phyloP scores from a whole-genome alignment of 2,113 vertebrate species.

The Lophura nycthemera region DNA sequence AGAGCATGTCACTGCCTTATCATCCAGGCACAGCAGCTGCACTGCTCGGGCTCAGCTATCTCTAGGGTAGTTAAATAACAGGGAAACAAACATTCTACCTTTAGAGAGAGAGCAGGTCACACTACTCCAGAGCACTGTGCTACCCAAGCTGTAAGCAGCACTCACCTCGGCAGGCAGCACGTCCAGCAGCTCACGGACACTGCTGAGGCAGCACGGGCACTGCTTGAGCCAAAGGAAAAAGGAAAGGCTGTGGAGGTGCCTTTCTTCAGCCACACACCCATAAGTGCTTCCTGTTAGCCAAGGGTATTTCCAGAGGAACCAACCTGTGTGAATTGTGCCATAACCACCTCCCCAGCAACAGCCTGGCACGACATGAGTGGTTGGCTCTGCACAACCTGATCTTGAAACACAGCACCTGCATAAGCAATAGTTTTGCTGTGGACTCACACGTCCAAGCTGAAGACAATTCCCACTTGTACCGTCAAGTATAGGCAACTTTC shows the following conservation, averaged over 20 bases:
- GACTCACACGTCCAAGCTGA: neutral
- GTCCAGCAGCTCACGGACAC: neutral
- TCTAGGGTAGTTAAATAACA: neutral
- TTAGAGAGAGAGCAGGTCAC: neutral
- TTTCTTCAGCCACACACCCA: neutral
- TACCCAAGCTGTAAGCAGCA: neutral
- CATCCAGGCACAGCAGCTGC: neutral
- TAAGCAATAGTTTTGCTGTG: neutral
- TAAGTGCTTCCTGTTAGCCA: neutral
- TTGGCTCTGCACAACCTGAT: neutral
- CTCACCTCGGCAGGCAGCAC: neutral
- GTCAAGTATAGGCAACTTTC: neutral
- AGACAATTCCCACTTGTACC: neutral
- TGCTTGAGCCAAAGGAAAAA: neutral
- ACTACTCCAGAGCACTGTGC: neutral
- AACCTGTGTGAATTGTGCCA: neutral
- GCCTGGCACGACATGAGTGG: neutral
- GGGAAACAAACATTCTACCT: neutral
- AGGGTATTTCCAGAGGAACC: neutral
- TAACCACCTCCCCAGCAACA: neutral
- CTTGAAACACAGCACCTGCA: neutral
- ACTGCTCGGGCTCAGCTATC: neutral
- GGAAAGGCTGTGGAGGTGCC: neutral
- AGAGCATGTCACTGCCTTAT: neutral
- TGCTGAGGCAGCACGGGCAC: neutral